Conservation (phyloP, 2,797 vertebrate genomes). For the Darevskia nairensis region DNA sequence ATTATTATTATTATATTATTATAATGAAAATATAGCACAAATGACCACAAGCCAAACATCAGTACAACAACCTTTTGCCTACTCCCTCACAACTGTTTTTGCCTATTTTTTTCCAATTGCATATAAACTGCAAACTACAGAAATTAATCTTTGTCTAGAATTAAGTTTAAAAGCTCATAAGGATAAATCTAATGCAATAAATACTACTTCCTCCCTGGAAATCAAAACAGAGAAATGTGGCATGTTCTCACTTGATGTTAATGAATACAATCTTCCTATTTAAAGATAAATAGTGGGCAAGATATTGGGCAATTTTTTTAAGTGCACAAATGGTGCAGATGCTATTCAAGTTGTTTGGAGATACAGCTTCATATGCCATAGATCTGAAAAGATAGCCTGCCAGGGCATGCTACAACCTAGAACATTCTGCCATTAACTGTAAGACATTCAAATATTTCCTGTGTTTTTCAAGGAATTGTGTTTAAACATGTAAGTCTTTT, state of each 20-base stretch:
- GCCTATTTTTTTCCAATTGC: background rate
- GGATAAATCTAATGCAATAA: background rate
- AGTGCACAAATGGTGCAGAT: background rate
- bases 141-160: background rate
- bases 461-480: background rate
- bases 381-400: background rate
- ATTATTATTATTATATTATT: too few species aligned
- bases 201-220: background rate
- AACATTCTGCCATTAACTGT: background rate
- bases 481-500: background rate
- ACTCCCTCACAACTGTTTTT: background rate
- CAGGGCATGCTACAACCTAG: background rate
- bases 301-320: background rate
- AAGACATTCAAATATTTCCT: background rate
- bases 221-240: background rate
- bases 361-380: rapidly evolving
- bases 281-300: background rate
- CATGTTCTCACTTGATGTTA: background rate
- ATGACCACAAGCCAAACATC: background rate
- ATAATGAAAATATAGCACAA: background rate
- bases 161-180: background rate
- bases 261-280: background rate
- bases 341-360: background rate
- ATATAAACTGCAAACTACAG: background rate
- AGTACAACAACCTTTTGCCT: background rate